phyloP scores from a whole-genome alignment of 2,888 invertebrate genomes.

The Microchrysa polita region DNA sequence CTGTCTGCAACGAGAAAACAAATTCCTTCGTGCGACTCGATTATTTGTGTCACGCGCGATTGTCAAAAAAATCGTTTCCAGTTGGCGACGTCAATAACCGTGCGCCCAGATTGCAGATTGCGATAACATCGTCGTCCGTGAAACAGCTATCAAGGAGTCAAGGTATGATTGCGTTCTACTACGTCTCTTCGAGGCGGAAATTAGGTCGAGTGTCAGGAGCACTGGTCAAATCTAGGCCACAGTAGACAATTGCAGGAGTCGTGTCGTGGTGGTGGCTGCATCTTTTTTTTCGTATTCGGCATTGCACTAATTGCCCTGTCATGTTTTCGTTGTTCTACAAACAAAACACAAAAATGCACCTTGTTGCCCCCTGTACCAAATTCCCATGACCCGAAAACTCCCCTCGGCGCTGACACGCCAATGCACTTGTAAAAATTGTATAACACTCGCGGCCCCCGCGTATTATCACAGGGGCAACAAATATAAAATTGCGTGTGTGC shows the following conservation, averaged over 20 bases:
- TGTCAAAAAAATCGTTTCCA: slow-evolving; percentile 23
- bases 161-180: slow-evolving; percentile 12
- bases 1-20: neutral
- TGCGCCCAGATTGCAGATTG: slow-evolving; percentile 14
- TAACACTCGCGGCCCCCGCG: neutral
- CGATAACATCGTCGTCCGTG: slow-evolving; percentile 9
- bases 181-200: neutral
- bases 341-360: no score
- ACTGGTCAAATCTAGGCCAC: slow-evolving; percentile 27
- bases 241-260: neutral
- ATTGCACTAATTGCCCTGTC: slow-evolving; percentile 4
- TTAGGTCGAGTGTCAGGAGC: neutral
- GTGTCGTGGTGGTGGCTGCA: neutral
- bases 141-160: neutral
- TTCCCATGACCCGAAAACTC: slow-evolving; percentile 16
- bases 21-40: no score
- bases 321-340: slow-evolving; percentile 2
- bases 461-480: neutral
- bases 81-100: slow-evolving; percentile 23
- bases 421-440: neutral
- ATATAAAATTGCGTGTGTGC: slow-evolving; percentile 7
- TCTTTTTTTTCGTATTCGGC: slow-evolving; percentile 23
- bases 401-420: neutral
- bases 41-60: slow-evolving; percentile 26
- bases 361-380: neutral